A percentile compares a stretch with the other conserved stretches of the same genome.
These are phyloP conservation scores for Dicrurus megarhynchus DNA, from an alignment of 2,113 vertebrate genomes.

Conservation along the genomic window DNA sequence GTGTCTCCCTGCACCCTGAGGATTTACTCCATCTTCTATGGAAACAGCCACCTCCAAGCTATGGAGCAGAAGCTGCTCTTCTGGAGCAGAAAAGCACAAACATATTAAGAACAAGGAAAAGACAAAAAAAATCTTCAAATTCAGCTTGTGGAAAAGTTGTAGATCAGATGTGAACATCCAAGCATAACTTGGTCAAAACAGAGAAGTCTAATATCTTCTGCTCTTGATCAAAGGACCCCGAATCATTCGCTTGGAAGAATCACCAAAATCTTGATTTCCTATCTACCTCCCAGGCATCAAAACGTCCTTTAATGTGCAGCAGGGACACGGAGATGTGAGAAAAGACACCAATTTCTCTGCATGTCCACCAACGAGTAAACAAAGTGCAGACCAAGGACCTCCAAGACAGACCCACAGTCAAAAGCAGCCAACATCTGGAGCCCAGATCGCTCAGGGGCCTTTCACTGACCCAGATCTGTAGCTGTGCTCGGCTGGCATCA, in stretches of 20 bases:
- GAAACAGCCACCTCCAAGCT: neutral
- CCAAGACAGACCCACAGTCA: neutral
- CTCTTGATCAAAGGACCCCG: neutral
- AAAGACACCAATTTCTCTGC: neutral
- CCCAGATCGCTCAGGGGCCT: neutral
- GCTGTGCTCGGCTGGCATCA: neutral
- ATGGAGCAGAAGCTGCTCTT: neutral
- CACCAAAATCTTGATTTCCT: neutral
- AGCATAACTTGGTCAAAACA: neutral
- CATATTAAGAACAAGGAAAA: neutral
- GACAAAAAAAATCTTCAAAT: neutral
- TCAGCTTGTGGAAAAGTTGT: neutral
- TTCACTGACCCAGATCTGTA: conserved; percentile 11
- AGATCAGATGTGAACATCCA: neutral
- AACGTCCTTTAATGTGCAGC: neutral
- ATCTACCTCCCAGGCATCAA: neutral
- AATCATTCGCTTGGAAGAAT: neutral
- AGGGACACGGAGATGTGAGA: neutral
- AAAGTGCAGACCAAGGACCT: neutral
- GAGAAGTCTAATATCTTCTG: neutral
- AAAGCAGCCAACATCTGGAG: conserved; percentile 23
- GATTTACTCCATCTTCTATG: neutral
- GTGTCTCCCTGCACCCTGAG: neutral
- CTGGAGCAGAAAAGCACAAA: neutral
- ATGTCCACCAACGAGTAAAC: neutral